Percentiles rank a stretch among this genome's conserved stretches.
Conservation (phyloP, 1,140 invertebrate species). For the Temnothorax nylanderi region DNA sequence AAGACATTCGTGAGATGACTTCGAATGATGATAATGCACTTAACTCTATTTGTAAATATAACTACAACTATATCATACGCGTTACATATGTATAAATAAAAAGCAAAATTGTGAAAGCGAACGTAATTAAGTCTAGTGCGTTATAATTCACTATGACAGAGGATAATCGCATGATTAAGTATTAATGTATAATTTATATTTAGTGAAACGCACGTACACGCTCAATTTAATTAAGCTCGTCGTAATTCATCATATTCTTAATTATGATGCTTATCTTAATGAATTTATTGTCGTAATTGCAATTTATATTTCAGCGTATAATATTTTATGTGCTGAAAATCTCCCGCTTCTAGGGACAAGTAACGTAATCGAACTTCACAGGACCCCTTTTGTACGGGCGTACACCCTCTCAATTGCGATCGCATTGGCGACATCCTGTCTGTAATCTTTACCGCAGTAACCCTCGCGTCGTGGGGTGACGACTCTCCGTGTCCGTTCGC, state of each 20-base stretch:
- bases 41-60: not conserved
- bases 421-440: slow-evolving; percentile 64
- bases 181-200: not conserved
- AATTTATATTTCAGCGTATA: not conserved
- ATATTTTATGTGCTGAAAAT: not conserved
- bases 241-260: not conserved
- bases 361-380: not conserved
- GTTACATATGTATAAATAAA: not conserved
- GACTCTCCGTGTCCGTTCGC: slow-evolving; percentile 55
- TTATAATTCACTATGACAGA: not conserved
- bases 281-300: not conserved
- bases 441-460: slow-evolving; percentile 65
- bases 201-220: not conserved
- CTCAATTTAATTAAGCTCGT: slow-evolving; percentile 28
- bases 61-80: not conserved
- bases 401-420: not conserved
- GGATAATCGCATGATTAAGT: not conserved
- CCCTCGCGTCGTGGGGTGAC: slow-evolving; percentile 66
- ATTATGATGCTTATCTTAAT: not conserved
- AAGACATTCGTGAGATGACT: not conserved
- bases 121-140: not conserved
- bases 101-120: not conserved
- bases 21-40: not conserved
- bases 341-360: not conserved
- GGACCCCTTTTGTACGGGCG: not conserved